Evolutionary conservation across 2,113 vertebrate species (phyloP).

Genomic region (Nibea albiflora): DNA sequence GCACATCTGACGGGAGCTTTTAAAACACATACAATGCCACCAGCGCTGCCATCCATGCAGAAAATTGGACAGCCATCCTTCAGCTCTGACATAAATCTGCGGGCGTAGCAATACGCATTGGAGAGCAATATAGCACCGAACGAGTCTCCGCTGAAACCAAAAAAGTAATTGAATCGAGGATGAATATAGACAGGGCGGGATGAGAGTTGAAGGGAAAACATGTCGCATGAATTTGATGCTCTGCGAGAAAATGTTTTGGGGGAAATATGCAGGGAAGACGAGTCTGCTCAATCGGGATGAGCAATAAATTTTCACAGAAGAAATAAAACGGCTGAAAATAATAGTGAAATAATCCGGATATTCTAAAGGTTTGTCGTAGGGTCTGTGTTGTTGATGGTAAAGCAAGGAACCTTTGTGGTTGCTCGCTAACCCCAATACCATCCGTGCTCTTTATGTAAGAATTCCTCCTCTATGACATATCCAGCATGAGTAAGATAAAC

Average conservation of each 20-base stretch:
- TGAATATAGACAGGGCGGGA: slow-evolving; percentile 67
- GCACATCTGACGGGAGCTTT: slow-evolving; percentile 74
- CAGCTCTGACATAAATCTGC: slow-evolving; percentile 76
- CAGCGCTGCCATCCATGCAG: slow-evolving; percentile 73
- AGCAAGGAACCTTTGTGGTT: neutral
- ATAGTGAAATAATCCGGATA: slow-evolving; percentile 13
- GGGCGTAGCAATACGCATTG: slow-evolving; percentile 62
- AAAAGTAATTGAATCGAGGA: slow-evolving; percentile 77
- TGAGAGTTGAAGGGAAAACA: slow-evolving; percentile 53
- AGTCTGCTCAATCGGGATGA: slow-evolving; percentile 12
- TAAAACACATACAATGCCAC: slow-evolving; percentile 73
- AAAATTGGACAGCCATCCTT: slow-evolving; percentile 84
- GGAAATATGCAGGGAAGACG: slow-evolving; percentile 20
- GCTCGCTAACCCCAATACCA: neutral
- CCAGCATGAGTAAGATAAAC: slow-evolving; percentile 52
- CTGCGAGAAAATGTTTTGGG: slow-evolving; percentile 16
- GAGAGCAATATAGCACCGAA: slow-evolving; percentile 65
- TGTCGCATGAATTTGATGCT: slow-evolving; percentile 45
- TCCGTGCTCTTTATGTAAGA: neutral
- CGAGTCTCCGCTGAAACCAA: slow-evolving; percentile 63
- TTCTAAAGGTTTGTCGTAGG: neutral
- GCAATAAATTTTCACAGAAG: neutral
- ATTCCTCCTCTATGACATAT: slow-evolving; percentile 15
- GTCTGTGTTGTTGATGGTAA: neutral
- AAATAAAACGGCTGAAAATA: slow-evolving; percentile 2